Evolutionary conservation across 2,888 invertebrate genomes (phyloP).

Genomic region (Drosophila conformis): DNA sequence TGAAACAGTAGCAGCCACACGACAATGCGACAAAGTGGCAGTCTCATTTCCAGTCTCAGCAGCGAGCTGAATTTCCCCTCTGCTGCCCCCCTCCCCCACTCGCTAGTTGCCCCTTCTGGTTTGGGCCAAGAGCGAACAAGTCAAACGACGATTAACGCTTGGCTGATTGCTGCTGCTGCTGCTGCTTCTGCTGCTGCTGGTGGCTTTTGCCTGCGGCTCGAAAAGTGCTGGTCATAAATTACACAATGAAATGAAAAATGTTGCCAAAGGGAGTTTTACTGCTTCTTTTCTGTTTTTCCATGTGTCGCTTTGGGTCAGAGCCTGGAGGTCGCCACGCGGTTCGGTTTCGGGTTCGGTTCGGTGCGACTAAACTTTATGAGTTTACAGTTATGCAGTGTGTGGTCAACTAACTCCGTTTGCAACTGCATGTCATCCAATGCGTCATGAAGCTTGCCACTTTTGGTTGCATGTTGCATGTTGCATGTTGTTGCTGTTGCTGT

Average conservation of each 20-base stretch:
- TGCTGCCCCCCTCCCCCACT: too few relatives aligned
- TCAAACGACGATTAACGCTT: constrained; percentile 82
- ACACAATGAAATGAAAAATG: constrained; percentile 72
- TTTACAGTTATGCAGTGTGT: constrained; percentile 45
- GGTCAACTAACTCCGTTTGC: constrained; percentile 37
- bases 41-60: constrained; percentile 42
- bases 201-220: constrained; percentile 24
- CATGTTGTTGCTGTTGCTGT: constrained; percentile 27
- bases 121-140: constrained; percentile 65
- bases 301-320: constrained; percentile 19
- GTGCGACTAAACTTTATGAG: constrained; percentile 27
- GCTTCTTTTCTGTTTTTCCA: neutral
- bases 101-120: constrained; percentile 33
- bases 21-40: constrained; percentile 81
- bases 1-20: constrained; percentile 73
- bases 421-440: constrained; percentile 64
- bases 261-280: constrained; percentile 29
- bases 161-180: constrained; percentile 71
- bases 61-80: neutral
- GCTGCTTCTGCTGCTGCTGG: neutral
- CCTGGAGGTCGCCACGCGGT: constrained; percentile 22
- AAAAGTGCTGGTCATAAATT: constrained; percentile 80
- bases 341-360: constrained; percentile 33
- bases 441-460: constrained; percentile 66
- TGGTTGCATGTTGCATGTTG: constrained; percentile 19